Evolutionary conservation across 2,113 vertebrate genomes (phyloP).

Genomic region (Microcebus tavaratra): DNA sequence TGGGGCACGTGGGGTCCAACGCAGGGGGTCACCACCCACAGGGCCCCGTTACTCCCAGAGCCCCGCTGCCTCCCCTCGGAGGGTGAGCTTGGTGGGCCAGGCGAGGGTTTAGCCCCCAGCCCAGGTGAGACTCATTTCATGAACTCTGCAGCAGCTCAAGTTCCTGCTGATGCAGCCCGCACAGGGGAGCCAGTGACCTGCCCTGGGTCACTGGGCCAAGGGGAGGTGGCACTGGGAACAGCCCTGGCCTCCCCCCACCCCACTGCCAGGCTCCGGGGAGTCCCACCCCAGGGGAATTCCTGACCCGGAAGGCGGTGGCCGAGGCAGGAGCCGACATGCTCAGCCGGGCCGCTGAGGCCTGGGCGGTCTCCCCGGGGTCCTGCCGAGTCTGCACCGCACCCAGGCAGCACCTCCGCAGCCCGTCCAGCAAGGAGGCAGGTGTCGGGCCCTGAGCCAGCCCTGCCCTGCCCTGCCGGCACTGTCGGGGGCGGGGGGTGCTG

Average conservation of each 20-base stretch:
- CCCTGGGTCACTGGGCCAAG: background rate
- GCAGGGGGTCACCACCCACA: background rate
- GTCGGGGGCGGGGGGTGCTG: no score
- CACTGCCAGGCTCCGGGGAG: background rate
- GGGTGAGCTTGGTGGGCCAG: rapidly evolving
- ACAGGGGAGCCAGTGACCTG: background rate
- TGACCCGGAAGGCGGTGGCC: background rate
- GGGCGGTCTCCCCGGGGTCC: background rate
- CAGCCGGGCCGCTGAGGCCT: background rate
- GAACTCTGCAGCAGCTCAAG: background rate
- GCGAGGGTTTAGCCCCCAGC: background rate
- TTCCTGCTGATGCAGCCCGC: background rate
- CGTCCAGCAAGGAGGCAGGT: background rate
- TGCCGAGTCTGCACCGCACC: background rate
- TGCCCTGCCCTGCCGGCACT: background rate
- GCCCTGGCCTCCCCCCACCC: background rate
- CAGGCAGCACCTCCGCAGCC: background rate
- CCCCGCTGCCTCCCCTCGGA: rapidly evolving
- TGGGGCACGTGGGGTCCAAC: rapidly evolving
- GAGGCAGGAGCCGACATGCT: background rate
- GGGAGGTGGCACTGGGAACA: rapidly evolving
- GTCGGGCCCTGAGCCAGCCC: background rate
- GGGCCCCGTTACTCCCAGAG: background rate
- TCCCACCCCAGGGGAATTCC: background rate
- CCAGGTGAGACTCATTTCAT: background rate